A percentile compares a stretch with the other conserved stretches of the same genome.
Conservation (phyloP, 64 coral and sea anemone genomes). For the Stylophora pistillata region DNA sequence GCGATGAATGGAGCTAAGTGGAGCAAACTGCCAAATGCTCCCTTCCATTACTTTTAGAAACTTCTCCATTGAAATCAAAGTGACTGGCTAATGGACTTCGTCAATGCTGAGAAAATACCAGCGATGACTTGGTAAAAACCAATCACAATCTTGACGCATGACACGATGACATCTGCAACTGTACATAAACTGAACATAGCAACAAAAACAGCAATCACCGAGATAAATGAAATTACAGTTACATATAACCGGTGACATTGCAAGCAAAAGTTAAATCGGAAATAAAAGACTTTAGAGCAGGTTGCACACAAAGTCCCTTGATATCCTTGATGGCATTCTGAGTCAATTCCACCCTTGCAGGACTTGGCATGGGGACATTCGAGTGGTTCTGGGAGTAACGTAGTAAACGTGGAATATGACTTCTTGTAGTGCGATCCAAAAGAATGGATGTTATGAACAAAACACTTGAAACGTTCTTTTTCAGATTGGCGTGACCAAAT, state of each 20-base stretch:
- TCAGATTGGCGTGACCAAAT: conserved; percentile 23
- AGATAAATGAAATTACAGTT: neutral
- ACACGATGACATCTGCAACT: conserved; percentile 75
- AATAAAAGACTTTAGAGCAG: no score
- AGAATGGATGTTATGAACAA: conserved; percentile 39
- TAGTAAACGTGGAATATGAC: no score
- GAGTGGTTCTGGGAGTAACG: no score
- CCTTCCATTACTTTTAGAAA: conserved; percentile 54
- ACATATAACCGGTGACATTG: no score
- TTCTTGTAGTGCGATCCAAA: no score
- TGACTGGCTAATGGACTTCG: conserved; percentile 60
- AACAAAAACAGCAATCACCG: conserved; percentile 43
- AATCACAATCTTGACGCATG: conserved; percentile 82
- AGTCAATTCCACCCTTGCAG: conserved; percentile 17
- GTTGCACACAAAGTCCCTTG: no score
- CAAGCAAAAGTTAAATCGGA: no score
- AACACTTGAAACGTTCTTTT: neutral
- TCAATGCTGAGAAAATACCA: conserved; percentile 69
- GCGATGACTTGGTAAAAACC: conserved; percentile 88
- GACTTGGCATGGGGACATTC: no score
- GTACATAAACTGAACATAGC: conserved; percentile 59
- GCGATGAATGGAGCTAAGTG: conserved; percentile 66
- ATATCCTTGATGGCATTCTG: neutral
- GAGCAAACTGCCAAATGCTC: conserved; percentile 71
- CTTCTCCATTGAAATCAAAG: conserved; percentile 72